Percentiles rank a stretch among this genome's conserved stretches.
phyloP scores from a whole-genome alignment of 2,113 vertebrate species.

The Solea senegalensis region DNA sequence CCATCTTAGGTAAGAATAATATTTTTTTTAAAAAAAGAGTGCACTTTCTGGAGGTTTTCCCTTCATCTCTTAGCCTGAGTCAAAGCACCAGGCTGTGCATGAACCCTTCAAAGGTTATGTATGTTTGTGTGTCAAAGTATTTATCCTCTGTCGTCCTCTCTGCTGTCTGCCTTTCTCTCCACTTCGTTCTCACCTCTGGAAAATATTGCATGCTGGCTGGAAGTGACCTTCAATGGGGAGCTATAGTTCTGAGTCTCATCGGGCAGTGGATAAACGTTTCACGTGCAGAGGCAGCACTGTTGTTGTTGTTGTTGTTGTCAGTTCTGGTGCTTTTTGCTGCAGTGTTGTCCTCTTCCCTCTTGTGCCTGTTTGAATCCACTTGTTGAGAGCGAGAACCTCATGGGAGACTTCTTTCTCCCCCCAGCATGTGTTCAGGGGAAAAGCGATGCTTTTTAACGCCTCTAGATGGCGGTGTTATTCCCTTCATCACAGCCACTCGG shows the following conservation, averaged over 20 bases:
- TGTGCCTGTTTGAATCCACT: constrained; percentile 33
- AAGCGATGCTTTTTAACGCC: constrained; percentile 13
- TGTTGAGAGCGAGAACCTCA: constrained; percentile 43
- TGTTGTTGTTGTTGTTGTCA: neutral
- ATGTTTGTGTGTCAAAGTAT: constrained; percentile 36
- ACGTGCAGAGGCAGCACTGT: neutral
- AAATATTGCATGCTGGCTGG: constrained; percentile 62
- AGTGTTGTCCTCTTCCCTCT: constrained; percentile 6
- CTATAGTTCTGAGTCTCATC: constrained; percentile 70
- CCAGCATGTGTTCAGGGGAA: neutral
- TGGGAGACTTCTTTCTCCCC: neutral
- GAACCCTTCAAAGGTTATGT: constrained; percentile 42
- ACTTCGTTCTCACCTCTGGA: constrained; percentile 28
- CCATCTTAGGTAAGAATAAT: constrained; percentile 88
- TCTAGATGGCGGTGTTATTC: constrained; percentile 79
- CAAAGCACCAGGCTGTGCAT: constrained; percentile 39
- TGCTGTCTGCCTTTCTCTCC: constrained; percentile 26
- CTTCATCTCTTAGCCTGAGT: neutral
- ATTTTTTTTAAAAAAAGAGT: neutral
- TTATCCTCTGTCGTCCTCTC: constrained; percentile 41
- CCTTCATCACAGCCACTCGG: constrained; percentile 36
- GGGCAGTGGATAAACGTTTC: constrained; percentile 33
- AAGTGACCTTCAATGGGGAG: constrained; percentile 69
- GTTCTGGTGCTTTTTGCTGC: neutral
- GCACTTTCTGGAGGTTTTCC: neutral